Conservation (phyloP, 37 sponge, comb jelly and placozoan species). For the Agelas oroides region DNA sequence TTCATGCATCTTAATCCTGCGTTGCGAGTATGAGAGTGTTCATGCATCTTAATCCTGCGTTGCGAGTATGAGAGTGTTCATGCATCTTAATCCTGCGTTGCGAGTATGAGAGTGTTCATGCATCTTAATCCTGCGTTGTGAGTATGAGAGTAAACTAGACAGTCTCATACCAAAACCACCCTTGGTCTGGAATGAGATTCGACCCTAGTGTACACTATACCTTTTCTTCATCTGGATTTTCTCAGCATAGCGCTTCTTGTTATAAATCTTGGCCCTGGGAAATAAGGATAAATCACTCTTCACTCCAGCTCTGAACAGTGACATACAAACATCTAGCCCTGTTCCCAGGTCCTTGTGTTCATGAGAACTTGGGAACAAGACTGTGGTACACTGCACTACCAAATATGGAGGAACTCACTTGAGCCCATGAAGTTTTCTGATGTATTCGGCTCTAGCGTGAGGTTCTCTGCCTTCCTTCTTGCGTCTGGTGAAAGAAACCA, state of each 20-base stretch:
- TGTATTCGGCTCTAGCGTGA: conserved; percentile 77
- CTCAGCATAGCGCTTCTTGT: conserved; percentile 91
- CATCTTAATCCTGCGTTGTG: no score
- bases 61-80: conserved; percentile 60
- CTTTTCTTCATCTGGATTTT: conserved; percentile 96
- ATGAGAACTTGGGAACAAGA: no score
- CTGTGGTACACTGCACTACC: no score
- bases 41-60: no score
- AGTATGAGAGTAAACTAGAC: not conserved
- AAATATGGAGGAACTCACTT: no score
- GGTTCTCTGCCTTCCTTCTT: conserved; percentile 92
- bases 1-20: no score
- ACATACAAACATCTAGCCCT: no score
- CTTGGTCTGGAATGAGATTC: not conserved
- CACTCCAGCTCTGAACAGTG: no score
- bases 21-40: not conserved
- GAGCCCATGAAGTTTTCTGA: conserved; percentile 94
- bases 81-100: conserved; percentile 85
- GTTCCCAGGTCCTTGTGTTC: no score
- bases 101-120: not conserved
- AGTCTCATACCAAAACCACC: no score
- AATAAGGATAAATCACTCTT: no score
- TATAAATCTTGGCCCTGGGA: conserved; percentile 98
- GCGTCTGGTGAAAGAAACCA: conserved; percentile 65
- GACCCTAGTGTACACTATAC: conserved; percentile 21